phyloP scores from a whole-genome alignment of 2,888 invertebrate species.

The Micropterix aruncella region DNA sequence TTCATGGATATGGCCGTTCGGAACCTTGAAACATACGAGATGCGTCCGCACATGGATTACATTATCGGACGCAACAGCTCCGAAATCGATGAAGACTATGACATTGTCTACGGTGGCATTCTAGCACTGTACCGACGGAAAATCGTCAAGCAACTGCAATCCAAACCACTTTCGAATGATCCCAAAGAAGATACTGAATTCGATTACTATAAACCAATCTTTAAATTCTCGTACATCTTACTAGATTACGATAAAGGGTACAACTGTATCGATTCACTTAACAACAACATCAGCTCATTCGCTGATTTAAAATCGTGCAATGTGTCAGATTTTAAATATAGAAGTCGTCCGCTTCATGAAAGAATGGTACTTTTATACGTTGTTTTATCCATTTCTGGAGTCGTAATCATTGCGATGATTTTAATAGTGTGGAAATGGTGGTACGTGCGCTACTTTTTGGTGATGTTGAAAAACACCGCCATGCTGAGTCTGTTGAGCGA shows the following conservation, averaged over 20 bases:
- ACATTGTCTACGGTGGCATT: no score
- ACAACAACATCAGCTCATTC: conserved; percentile 12
- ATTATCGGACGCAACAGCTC: no score
- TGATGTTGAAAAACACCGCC: conserved; percentile 42
- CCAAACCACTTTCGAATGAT: no score
- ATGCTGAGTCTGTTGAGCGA: conserved; percentile 38
- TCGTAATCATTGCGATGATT: conserved; percentile 15
- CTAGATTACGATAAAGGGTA: conserved; percentile 13
- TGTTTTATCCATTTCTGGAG: conserved; percentile 1
- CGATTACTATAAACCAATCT: background rate
- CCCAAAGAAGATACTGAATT: no score
- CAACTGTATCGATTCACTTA: no score
- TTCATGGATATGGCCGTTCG: conserved; percentile 26
- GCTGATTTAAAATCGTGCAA: conserved; percentile 17
- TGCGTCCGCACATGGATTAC: no score
- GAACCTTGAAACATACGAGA: no score
- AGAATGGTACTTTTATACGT: background rate
- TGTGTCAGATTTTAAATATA: no score
- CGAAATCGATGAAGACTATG: no score
- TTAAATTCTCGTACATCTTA: background rate
- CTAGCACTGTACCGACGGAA: no score
- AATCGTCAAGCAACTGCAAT: no score
- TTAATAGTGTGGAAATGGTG: conserved; percentile 36
- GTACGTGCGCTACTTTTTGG: conserved; percentile 39
- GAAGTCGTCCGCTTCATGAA: background rate